phyloP scores from a whole-genome alignment of 2,113 vertebrate genomes.

The Nycticebus coucang region DNA sequence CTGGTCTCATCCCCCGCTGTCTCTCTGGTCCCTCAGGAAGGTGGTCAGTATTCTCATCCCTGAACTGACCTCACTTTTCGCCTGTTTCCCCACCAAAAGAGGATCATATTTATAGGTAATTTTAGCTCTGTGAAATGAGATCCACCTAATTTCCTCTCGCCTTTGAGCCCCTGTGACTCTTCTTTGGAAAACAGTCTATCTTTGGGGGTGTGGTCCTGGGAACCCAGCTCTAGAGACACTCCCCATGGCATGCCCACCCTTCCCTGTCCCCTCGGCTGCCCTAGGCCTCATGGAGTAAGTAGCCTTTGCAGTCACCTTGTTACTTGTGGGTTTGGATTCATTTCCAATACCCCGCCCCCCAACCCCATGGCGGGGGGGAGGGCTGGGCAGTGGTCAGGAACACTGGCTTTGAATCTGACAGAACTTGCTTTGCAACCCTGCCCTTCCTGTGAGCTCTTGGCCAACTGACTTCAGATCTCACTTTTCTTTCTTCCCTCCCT shows the following conservation, averaged over 20 bases:
- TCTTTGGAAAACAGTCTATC: neutral
- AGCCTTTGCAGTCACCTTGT: neutral
- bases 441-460: neutral
- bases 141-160: fast-evolving
- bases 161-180: fast-evolving
- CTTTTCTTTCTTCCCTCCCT: too few relatives aligned
- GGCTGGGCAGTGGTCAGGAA: neutral
- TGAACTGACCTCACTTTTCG: neutral
- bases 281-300: neutral
- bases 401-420: neutral
- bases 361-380: neutral
- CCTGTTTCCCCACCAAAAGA: neutral
- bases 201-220: neutral
- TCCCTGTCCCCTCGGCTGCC: neutral
- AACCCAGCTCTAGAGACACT: neutral
- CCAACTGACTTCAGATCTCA: neutral
- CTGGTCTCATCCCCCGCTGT: neutral
- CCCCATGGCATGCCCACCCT: neutral
- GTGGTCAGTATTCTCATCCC: neutral
- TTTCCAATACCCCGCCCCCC: neutral
- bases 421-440: neutral
- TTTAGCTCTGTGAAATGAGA: neutral
- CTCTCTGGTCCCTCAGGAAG: neutral
- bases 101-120: neutral
- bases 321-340: too few relatives aligned